A percentile compares a stretch with the other conserved stretches of the same genome.
These are phyloP conservation scores for Limulus polyphemus DNA, from an alignment of 2,888 invertebrate species.

Conservation along the genomic window DNA sequence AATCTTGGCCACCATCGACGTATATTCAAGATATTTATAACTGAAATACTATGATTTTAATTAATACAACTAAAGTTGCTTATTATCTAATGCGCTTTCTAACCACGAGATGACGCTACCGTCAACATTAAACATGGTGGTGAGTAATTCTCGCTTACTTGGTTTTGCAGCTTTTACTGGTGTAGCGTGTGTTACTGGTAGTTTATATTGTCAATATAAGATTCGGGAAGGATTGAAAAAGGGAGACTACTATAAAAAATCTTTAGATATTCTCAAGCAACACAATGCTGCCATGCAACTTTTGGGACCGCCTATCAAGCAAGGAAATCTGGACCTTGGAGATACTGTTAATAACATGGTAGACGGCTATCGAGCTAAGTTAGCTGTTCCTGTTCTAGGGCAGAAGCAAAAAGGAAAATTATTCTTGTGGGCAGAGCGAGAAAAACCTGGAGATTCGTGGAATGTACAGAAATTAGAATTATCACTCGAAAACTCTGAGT, in stretches of 20 bases:
- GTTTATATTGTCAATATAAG: neutral
- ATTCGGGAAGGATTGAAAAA: slow-evolving; percentile 7
- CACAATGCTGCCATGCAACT: slow-evolving; percentile 50
- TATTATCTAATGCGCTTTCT: too few relatives aligned
- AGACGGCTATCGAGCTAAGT: slow-evolving; percentile 46
- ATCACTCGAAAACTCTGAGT: slow-evolving; percentile 43
- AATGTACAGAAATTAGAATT: slow-evolving; percentile 49
- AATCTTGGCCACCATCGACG: too few relatives aligned
- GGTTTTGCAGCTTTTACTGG: too few relatives aligned
- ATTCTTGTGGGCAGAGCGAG: slow-evolving; percentile 49
- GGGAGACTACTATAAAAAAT: slow-evolving; percentile 48
- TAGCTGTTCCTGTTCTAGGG: slow-evolving; percentile 53
- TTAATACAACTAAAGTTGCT: too few relatives aligned
- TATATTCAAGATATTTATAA: too few relatives aligned
- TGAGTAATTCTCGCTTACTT: too few relatives aligned
- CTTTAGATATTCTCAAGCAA: slow-evolving; percentile 46
- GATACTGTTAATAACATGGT: slow-evolving; percentile 33
- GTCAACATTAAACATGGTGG: too few relatives aligned
- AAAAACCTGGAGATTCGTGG: slow-evolving; percentile 43
- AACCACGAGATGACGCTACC: too few relatives aligned
- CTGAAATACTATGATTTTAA: too few relatives aligned
- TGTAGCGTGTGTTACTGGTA: too few relatives aligned
- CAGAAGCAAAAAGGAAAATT: slow-evolving; percentile 51
- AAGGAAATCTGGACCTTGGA: slow-evolving; percentile 48
- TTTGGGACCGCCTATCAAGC: slow-evolving; percentile 61